These are phyloP conservation scores for Chaenogobius annularis DNA, from an alignment of 2,113 vertebrate species.

Conservation along the genomic window DNA sequence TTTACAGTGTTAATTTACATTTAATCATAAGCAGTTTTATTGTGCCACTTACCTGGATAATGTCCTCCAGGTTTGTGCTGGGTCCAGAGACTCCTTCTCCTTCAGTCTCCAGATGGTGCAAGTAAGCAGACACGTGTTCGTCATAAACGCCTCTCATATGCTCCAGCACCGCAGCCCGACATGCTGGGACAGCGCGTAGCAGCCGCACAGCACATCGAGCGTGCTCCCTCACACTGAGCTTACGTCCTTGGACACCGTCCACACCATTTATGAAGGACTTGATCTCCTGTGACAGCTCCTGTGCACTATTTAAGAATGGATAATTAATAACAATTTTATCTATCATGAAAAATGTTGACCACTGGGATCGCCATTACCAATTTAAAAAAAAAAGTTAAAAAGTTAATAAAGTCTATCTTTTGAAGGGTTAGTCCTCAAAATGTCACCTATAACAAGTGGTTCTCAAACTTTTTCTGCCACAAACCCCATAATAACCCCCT, in stretches of 20 bases:
- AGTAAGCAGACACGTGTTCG: constrained; percentile 84
- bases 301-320: constrained; percentile 67
- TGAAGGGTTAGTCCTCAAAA: too few species aligned
- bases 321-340: background rate
- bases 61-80: constrained; percentile 84
- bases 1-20: background rate
- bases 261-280: constrained; percentile 89
- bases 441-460: too few species aligned
- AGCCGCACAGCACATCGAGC: constrained; percentile 88
- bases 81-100: constrained; percentile 56
- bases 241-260: constrained; percentile 84
- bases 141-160: constrained; percentile 89
- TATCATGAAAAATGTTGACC: too few species aligned
- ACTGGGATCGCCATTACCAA: too few species aligned
- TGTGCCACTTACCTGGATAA: constrained; percentile 71
- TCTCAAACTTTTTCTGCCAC: too few species aligned
- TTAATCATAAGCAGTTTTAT: background rate
- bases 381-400: too few species aligned
- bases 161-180: constrained; percentile 87
- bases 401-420: too few species aligned
- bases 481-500: too few species aligned
- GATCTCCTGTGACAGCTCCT: constrained; percentile 89
- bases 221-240: constrained; percentile 85
- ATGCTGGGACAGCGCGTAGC: constrained; percentile 86
- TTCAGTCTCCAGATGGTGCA: constrained; percentile 79